Base-by-base conservation (phyloP, 1,140 invertebrate genomes). In the Drosophila littoralis region DNA sequence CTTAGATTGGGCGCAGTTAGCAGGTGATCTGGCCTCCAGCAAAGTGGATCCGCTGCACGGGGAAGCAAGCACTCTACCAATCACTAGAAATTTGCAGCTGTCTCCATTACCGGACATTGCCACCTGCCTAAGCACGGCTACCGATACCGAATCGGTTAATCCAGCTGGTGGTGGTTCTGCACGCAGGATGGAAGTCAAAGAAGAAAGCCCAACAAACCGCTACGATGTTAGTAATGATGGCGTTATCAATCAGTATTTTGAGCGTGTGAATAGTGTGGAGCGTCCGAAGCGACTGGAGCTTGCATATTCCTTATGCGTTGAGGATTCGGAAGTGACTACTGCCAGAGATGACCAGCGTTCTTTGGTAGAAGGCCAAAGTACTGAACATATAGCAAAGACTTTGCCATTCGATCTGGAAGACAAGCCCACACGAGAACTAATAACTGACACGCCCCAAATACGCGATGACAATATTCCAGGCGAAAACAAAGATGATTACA, bases 181-280 rank as follows among this genome's bases (percentile, higher is more conserved):
- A 5, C 52, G 7, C 46, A 35, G 35, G 7, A 32, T 38, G 10
- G 46, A 43, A 1, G 13, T 74, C 65, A 48, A 43, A 7, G 38
- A 8, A 8, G 64, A 52, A 8, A 8, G 7, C 28, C 10, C 33
- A 12, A 2, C 12, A 0, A 45, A 12, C 13, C 36, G 32, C 4
- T 92, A 68, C 51, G 81, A 83, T 58, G 79, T 92, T 2, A 91
- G 74, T 50, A 84, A 91, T 13, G 73, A 77, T 40, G 92, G 92
- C 5, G 92, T 92, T 2, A 92, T 90, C 13, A 92, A 92, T 79
- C 73, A 92, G 58, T 92, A 92, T 76, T 92, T 92, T 54, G 92
- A 92, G 55, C 71, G 91, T 0, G 82, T 92, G n/a, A 92, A 92
- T 35, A 85, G 84, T 17, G 80, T 80, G 12, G 91, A 92, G 40